A percentile compares a stretch with the other conserved stretches of the same genome.
Conservation (phyloP, 2,797 vertebrate genomes). For the Gymnothorax javanicus region DNA sequence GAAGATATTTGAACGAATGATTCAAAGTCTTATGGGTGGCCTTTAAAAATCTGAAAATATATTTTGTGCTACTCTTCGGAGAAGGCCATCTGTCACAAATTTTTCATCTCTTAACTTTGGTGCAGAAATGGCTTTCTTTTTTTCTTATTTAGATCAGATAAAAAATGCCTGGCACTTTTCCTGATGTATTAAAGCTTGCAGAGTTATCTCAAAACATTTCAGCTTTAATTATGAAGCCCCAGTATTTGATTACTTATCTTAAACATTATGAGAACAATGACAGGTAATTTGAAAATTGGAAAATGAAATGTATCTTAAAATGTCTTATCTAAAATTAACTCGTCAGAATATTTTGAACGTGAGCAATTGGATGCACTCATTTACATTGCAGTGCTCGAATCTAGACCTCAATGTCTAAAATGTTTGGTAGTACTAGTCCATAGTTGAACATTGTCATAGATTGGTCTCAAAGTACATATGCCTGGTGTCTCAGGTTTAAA, state of each 20-base stretch:
- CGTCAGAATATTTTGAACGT: conserved; percentile 15
- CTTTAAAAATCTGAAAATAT: neutral
- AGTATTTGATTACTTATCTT: neutral
- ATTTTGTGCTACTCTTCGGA: neutral
- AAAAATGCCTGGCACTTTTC: neutral
- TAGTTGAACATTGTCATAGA: neutral
- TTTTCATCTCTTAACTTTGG: neutral
- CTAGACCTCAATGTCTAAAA: conserved; percentile 23
- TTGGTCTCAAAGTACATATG: neutral
- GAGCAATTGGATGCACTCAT: neutral
- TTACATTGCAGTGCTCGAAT: conserved; percentile 28
- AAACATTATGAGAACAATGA: neutral
- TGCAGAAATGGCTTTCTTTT: neutral
- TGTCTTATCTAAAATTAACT: conserved; percentile 34
- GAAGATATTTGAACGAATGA: neutral
- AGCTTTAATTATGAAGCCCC: neutral
- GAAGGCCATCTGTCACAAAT: neutral
- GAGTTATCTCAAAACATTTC: neutral
- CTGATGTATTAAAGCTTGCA: neutral
- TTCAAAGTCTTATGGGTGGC: neutral
- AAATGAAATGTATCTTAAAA: conserved; percentile 55
- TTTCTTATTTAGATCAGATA: neutral
- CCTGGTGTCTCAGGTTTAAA: neutral
- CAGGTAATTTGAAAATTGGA: conserved; percentile 29
- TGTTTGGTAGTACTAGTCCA: neutral